Percentiles rank a stretch among this genome's conserved stretches.
phyloP scores from a whole-genome alignment of 2,888 invertebrate genomes.

The Nomada ruficornis region DNA sequence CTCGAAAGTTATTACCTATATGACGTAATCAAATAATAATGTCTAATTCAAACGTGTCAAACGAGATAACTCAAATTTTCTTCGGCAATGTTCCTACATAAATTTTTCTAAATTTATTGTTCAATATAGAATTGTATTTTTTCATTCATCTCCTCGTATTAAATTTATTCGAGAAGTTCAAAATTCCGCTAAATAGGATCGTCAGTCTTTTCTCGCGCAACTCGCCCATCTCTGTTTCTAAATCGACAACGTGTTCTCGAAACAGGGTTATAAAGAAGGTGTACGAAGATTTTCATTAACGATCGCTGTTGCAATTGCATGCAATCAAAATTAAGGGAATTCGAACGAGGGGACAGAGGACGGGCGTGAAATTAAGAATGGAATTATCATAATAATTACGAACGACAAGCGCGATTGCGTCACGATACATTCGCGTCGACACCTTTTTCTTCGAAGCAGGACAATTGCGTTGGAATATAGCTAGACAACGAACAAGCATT shows the following conservation, averaged over 20 bases:
- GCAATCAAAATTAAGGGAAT: slow-evolving; percentile 43
- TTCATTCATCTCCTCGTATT: no score
- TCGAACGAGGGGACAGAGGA: slow-evolving; percentile 33
- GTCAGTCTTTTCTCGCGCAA: neutral
- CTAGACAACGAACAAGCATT: slow-evolving; percentile 41
- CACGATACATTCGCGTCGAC: slow-evolving; percentile 51
- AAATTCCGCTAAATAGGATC: neutral
- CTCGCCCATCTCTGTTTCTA: neutral
- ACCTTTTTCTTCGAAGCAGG: slow-evolving; percentile 55
- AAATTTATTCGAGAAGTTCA: no score
- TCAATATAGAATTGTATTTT: no score
- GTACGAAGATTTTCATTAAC: slow-evolving; percentile 32
- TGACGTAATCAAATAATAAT: no score
- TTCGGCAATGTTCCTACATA: no score
- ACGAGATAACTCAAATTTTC: no score
- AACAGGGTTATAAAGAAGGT: slow-evolving; percentile 15
- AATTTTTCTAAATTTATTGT: no score
- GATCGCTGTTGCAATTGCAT: slow-evolving; percentile 26
- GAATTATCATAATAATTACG: slow-evolving; percentile 63
- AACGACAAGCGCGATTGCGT: slow-evolving; percentile 50
- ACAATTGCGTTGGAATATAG: slow-evolving; percentile 56
- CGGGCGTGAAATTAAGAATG: slow-evolving; percentile 60
- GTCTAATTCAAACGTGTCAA: neutral
- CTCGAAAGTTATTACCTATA: neutral
- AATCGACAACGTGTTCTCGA: slow-evolving; percentile 2